A percentile compares a stretch with the other conserved stretches of the same genome.
These are phyloP conservation scores for Eulemur rufifrons DNA, from an alignment of 2,113 vertebrate species.

Conservation along the genomic window DNA sequence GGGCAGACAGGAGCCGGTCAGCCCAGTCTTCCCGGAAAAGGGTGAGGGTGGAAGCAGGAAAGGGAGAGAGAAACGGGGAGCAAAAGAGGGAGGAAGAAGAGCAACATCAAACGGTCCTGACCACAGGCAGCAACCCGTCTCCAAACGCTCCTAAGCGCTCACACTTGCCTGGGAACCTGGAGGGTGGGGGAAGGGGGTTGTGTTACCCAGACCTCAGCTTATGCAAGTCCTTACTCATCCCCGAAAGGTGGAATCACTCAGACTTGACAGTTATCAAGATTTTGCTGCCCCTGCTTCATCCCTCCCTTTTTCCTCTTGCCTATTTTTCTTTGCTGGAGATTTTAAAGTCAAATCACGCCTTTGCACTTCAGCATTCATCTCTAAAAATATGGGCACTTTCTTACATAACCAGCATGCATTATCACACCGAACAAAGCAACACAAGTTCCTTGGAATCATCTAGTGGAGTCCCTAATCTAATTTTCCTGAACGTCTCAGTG, in stretches of 20 bases:
- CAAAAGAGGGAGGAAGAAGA: background rate
- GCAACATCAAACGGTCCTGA: background rate
- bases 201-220: background rate
- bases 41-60: accelerated
- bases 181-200: accelerated
- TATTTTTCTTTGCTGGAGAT: background rate
- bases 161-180: background rate
- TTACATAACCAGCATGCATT: background rate
- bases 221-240: background rate
- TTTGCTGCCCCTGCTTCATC: background rate
- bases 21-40: background rate
- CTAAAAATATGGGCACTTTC: background rate
- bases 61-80: no score
- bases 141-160: background rate
- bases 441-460: background rate
- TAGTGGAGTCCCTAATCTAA: background rate
- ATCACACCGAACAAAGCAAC: no score
- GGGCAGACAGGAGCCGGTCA: no score
- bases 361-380: background rate
- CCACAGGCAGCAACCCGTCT: no score
- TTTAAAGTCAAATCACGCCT: background rate
- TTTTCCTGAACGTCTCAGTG: background rate
- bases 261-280: no score
- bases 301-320: background rate
- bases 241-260: background rate